Percentiles rank a stretch among this genome's conserved stretches.
Conservation (phyloP, 2,113 vertebrate species). For the Gallinago undulata region DNA sequence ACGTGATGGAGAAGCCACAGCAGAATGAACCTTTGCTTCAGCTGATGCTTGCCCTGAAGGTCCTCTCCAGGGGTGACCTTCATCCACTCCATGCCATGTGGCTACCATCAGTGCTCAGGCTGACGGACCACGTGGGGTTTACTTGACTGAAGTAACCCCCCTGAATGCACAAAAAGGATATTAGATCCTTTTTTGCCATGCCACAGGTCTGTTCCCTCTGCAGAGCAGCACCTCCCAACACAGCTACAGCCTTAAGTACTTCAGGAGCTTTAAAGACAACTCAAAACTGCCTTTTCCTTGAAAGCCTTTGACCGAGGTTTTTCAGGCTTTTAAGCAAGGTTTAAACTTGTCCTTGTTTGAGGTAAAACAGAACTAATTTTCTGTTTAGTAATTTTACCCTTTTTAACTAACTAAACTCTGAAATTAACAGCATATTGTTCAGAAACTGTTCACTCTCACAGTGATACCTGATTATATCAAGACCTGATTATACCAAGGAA, state of each 20-base stretch:
- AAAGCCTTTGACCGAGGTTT: neutral
- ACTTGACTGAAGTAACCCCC: neutral
- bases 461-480: no score
- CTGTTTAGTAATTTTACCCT: no score
- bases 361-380: no score
- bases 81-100: neutral
- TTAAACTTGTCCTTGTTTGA: neutral
- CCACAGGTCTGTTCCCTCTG: neutral
- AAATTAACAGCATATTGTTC: no score
- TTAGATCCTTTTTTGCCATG: neutral
- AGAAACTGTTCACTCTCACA: no score
- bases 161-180: neutral
- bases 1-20: neutral
- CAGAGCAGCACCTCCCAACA: neutral
- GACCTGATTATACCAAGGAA: no score
- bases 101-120: neutral
- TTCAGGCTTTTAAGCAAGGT: neutral
- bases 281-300: neutral
- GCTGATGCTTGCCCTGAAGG: fast-evolving
- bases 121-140: neutral
- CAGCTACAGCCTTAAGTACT: neutral
- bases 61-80: neutral
- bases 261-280: neutral
- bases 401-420: no score
- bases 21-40: neutral